Evolutionary conservation across 2,888 invertebrate genomes (phyloP).

Genomic region (Lagria hirta): DNA sequence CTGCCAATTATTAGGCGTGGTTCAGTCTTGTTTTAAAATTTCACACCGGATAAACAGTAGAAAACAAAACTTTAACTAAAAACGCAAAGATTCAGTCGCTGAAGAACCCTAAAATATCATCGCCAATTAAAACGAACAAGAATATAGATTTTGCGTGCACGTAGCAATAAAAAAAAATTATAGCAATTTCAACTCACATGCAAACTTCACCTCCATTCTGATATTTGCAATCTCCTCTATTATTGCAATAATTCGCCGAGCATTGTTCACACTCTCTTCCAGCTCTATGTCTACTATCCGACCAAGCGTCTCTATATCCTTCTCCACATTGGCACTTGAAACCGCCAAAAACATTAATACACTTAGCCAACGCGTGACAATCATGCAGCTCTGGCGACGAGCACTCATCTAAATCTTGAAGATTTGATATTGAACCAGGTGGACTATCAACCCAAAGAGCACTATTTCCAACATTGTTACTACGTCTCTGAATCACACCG

Average conservation of each 20-base stretch:
- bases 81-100: too few relatives aligned
- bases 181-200: too few relatives aligned
- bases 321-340: constrained; percentile 75
- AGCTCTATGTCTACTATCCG: constrained; percentile 64
- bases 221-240: constrained; percentile 82
- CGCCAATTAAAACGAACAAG: too few relatives aligned
- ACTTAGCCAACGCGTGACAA: constrained; percentile 76
- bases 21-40: too few relatives aligned
- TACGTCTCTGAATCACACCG: constrained; percentile 77
- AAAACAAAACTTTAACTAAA: too few relatives aligned
- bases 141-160: too few relatives aligned
- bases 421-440: constrained; percentile 73
- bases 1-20: too few relatives aligned
- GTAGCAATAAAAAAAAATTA: too few relatives aligned
- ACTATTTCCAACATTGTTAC: constrained; percentile 87
- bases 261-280: constrained; percentile 81
- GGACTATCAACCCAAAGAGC: constrained; percentile 82
- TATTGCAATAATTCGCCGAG: constrained; percentile 76
- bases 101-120: too few relatives aligned
- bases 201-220: constrained; percentile 73
- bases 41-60: too few relatives aligned
- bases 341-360: constrained; percentile 82
- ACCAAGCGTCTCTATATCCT: constrained; percentile 75
- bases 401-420: constrained; percentile 86
- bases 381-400: constrained; percentile 79